Conservation (phyloP, 2,113 vertebrate species). For the Myxocyprinus asiaticus region DNA sequence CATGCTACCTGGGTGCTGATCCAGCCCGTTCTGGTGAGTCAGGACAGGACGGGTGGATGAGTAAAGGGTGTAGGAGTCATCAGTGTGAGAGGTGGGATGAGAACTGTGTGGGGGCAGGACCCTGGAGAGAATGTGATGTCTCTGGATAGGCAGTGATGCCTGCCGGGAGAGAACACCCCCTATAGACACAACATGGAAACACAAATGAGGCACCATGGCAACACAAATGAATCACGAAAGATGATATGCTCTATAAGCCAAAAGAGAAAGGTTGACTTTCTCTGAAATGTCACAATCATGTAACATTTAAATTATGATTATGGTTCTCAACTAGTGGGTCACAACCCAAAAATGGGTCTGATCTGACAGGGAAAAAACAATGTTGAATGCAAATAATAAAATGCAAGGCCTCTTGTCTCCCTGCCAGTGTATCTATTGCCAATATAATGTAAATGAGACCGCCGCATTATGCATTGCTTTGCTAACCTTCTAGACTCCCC, state of each 20-base stretch:
- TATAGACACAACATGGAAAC: conserved; percentile 72
- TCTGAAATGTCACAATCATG: not conserved
- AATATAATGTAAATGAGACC: too few species aligned
- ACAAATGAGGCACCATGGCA: conserved; percentile 61
- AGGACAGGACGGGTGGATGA: conserved; percentile 54
- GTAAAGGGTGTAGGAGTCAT: conserved; percentile 73
- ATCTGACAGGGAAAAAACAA: too few species aligned
- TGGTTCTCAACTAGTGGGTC: too few species aligned
- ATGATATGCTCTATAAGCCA: not conserved
- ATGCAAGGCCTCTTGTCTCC: too few species aligned
- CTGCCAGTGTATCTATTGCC: too few species aligned
- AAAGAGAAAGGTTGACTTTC: not conserved
- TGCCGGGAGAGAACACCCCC: conserved; percentile 80
- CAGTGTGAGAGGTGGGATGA: conserved; percentile 66
- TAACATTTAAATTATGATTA: not conserved
- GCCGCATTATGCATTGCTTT: too few species aligned
- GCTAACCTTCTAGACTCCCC: too few species aligned
- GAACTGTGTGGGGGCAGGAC: conserved; percentile 56
- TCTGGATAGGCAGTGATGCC: conserved; percentile 70
- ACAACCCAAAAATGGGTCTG: too few species aligned
- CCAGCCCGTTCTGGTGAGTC: conserved; percentile 48
- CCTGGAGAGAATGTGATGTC: conserved; percentile 74
- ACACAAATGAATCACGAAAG: conserved; percentile 24
- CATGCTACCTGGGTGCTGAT: conserved; percentile 54
- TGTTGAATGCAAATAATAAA: too few species aligned